Evolutionary conservation across 2,888 invertebrate genomes (phyloP).

Genomic region (Temnothorax unifasciatus): DNA sequence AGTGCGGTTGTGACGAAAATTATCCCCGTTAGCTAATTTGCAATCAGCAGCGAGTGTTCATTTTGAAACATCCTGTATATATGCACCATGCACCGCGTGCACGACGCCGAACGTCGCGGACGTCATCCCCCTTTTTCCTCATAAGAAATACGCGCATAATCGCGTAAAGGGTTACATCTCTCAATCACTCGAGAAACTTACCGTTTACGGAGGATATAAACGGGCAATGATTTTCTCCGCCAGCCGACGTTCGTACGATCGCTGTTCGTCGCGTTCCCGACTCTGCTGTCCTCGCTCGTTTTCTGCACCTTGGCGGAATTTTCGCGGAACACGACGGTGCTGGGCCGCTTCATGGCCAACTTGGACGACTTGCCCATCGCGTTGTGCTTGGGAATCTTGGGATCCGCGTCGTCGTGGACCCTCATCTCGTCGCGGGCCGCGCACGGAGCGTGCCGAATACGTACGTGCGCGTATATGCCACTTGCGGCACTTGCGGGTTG

Average conservation of each 20-base stretch:
- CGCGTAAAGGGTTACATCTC: background rate
- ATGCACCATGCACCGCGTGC: background rate
- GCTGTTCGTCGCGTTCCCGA: conserved; percentile 30
- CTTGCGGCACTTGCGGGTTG: background rate
- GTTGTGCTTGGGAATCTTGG: conserved; percentile 78
- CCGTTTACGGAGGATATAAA: conserved; percentile 85
- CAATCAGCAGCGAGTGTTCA: background rate
- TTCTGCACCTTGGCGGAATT: conserved; percentile 77
- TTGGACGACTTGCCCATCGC: conserved; percentile 80
- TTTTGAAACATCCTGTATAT: conserved; percentile 29
- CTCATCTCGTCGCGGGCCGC: conserved; percentile 77
- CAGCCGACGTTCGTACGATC: conserved; percentile 72
- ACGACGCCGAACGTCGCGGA: background rate
- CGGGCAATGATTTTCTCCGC: conserved; percentile 85
- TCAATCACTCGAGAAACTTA: conserved; percentile 67
- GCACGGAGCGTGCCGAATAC: background rate
- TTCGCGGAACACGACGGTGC: conserved; percentile 77
- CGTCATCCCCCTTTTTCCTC: background rate
- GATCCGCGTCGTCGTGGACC: conserved; percentile 84
- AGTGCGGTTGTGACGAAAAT: background rate
- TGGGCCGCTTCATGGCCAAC: conserved; percentile 80
- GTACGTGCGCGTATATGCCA: background rate
- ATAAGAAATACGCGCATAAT: background rate
- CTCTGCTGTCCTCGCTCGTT: conserved; percentile 68
- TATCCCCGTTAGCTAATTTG: background rate